A percentile compares a stretch with the other conserved stretches of the same genome.
phyloP scores from a whole-genome alignment of 2,888 invertebrate genomes.

The Incurvaria masculella region DNA sequence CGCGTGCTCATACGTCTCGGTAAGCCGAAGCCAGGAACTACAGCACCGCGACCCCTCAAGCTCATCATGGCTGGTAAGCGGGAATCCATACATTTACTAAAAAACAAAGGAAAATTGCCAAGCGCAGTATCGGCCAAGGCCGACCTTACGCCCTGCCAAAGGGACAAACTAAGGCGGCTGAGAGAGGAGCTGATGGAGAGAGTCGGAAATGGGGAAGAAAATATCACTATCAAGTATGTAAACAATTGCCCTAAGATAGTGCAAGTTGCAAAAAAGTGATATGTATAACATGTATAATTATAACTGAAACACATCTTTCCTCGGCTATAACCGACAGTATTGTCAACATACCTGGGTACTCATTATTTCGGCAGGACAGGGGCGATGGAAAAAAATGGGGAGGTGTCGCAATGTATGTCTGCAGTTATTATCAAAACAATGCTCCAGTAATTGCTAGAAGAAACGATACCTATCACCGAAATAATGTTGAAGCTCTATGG shows the following conservation, averaged over 20 bases:
- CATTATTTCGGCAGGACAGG: background rate
- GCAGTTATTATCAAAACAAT: too few species aligned
- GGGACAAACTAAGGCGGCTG: background rate
- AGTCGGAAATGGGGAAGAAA: background rate
- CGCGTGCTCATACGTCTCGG: background rate
- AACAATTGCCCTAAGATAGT: slow-evolving; percentile 1
- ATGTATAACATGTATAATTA: too few species aligned
- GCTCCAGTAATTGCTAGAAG: too few species aligned
- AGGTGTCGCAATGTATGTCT: too few species aligned
- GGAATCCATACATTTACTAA: background rate
- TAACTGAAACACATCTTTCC: background rate
- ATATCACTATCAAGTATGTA: background rate
- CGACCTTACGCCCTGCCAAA: background rate
- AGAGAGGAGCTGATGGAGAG: background rate
- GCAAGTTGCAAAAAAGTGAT: background rate
- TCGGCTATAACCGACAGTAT: background rate
- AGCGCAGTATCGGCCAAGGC: background rate
- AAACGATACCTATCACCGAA: too few species aligned
- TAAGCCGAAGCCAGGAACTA: background rate
- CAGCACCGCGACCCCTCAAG: background rate
- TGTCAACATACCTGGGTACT: background rate
- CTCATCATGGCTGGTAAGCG: slow-evolving; percentile 1
- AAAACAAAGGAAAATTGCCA: background rate
- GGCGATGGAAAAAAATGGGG: background rate
- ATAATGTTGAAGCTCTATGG: too few species aligned